These are phyloP conservation scores for Turnix velox DNA, from an alignment of 2,113 vertebrate species.

Conservation along the genomic window DNA sequence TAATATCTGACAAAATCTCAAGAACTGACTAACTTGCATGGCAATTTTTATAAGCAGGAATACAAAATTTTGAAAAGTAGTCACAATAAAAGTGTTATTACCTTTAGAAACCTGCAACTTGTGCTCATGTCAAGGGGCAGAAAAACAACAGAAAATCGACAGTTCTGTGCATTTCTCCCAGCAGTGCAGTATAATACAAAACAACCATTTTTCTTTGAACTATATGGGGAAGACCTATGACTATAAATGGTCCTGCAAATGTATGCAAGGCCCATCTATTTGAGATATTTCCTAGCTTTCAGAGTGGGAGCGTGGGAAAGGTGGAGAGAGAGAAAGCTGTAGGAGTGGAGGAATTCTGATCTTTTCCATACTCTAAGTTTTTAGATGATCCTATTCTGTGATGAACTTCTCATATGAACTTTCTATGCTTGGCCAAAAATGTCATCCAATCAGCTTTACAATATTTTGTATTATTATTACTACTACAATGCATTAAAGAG, in stretches of 20 bases:
- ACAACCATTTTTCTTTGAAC: not conserved
- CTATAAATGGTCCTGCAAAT: not conserved
- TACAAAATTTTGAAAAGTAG: not conserved
- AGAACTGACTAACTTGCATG: not conserved
- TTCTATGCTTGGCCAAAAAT: not conserved
- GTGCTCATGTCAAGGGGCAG: not conserved
- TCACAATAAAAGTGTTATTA: not conserved
- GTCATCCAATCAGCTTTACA: not conserved
- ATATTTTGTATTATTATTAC: not conserved
- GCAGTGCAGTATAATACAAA: not conserved
- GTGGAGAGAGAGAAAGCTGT: not conserved
- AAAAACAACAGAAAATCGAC: not conserved
- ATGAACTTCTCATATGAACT: not conserved
- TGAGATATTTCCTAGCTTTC: not conserved
- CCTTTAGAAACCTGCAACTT: not conserved
- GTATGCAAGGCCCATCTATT: not conserved
- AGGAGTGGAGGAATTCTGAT: not conserved
- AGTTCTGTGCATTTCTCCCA: not conserved
- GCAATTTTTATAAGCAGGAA: not conserved
- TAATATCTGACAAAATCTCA: not conserved
- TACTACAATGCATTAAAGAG: not conserved
- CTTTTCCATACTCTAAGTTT: not conserved
- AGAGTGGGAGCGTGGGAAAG: not conserved
- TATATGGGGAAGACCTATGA: not conserved
- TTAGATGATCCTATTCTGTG: not conserved